These are phyloP conservation scores for Emydura subglobosa DNA, from an alignment of 2,113 vertebrate species.

Conservation along the genomic window DNA sequence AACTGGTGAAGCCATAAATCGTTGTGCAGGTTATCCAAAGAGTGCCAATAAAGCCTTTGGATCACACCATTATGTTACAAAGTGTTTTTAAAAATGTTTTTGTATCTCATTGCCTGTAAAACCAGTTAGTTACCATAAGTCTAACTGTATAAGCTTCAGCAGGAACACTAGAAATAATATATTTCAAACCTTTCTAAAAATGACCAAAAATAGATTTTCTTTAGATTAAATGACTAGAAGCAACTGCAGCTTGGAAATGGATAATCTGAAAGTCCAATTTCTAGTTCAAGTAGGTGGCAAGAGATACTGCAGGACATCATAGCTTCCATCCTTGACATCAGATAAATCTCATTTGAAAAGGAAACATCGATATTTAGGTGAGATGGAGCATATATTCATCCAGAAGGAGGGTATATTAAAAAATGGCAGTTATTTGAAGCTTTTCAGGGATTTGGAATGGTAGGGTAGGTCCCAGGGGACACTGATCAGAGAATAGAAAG, in stretches of 20 bases:
- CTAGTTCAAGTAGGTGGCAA: background rate
- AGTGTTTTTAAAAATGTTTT: background rate
- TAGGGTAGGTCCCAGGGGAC: background rate
- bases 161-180: background rate
- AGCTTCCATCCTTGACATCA: background rate
- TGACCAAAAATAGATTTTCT: background rate
- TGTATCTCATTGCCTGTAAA: background rate
- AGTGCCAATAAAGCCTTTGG: background rate
- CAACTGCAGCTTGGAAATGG: background rate
- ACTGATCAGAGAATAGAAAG: background rate
- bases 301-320: background rate
- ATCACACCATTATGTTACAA: background rate
- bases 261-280: background rate
- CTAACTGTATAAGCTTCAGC: background rate
- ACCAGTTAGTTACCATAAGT: background rate
- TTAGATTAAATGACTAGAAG: background rate
- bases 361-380: fast-evolving
- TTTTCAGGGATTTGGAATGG: background rate
- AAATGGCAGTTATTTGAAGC: background rate
- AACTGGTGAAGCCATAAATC: fast-evolving
- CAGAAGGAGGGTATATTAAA: background rate
- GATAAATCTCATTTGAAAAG: background rate
- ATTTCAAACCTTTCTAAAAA: background rate
- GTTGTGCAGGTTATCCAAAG: background rate
- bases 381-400: background rate